Conservation (phyloP, 1,140 invertebrate species). For the Caenorhabditis elegans region WBcel235 BX284606.5:15491501-15492000, state of each 20-base stretch:
- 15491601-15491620: too few species aligned
- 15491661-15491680: slow-evolving; percentile 25
- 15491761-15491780: background rate
- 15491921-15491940: background rate
- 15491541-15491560: too few species aligned
- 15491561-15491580: too few species aligned
- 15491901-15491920: background rate
- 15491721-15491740: slow-evolving; percentile 18
- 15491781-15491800: background rate
- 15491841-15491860: background rate
- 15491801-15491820: background rate
- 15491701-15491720: slow-evolving; percentile 26
- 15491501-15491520: too few species aligned
- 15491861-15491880: slow-evolving; percentile 11
- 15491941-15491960: background rate
- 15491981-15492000: too few species aligned
- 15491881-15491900: slow-evolving; percentile 25
- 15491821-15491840: background rate
- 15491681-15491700: slow-evolving; percentile 2
- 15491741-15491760: background rate
- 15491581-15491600: too few species aligned
- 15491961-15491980: background rate
- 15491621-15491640: too few species aligned
- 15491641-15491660: too few species aligned
- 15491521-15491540: too few species aligned